phyloP scores from a whole-genome alignment of 2,888 invertebrate species.

The Campopleginae sp. region DNA sequence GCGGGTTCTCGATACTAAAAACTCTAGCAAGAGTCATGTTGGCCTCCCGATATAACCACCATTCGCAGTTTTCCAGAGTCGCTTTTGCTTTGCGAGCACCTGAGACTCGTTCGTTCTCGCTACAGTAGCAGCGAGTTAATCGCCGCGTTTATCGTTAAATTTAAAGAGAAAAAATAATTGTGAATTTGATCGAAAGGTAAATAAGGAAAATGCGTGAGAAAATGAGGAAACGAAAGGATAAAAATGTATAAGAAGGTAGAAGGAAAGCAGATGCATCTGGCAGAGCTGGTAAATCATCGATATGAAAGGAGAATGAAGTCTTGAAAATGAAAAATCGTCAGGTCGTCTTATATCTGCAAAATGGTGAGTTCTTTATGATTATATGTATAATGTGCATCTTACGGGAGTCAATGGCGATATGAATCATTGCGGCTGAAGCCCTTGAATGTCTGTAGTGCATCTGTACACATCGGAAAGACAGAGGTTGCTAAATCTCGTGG shows the following conservation, averaged over 20 bases:
- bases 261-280: constrained; percentile 39
- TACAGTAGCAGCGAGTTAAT: constrained; percentile 12
- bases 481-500: constrained; percentile 54
- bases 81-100: constrained; percentile 14
- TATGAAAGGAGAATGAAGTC: constrained; percentile 28
- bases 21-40: constrained; percentile 29
- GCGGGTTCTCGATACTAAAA: constrained; percentile 40
- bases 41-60: constrained; percentile 11
- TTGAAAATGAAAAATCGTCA: constrained; percentile 53
- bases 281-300: constrained; percentile 49
- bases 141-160: neutral
- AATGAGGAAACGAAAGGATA: neutral
- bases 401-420: constrained; percentile 68
- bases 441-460: constrained; percentile 66
- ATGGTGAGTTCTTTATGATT: neutral
- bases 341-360: constrained; percentile 52
- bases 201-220: neutral
- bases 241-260: neutral
- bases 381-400: constrained; percentile 27
- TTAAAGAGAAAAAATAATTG: neutral
- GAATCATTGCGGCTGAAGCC: constrained; percentile 63
- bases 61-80: constrained; percentile 47
- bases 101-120: constrained; percentile 6
- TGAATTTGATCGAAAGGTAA: neutral
- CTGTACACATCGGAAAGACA: constrained; percentile 59